These are phyloP conservation scores for Drosophila pegasa DNA, from an alignment of 2,888 invertebrate species.

Conservation along the genomic window DNA sequence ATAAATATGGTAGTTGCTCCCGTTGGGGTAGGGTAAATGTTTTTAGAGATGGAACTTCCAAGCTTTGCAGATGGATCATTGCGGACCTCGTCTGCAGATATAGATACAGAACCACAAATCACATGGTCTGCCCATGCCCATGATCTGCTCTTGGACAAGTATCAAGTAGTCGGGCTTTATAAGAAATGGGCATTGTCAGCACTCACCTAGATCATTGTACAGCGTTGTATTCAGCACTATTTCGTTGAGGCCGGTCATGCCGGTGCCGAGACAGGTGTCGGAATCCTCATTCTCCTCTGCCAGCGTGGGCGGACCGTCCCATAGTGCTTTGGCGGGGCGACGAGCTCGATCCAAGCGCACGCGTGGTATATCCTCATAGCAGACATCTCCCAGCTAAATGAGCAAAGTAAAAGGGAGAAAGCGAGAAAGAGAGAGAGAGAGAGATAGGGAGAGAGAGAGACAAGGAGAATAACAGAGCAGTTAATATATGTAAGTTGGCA, in stretches of 20 bases:
- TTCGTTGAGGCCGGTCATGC: constrained; percentile 81
- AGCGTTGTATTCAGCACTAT: constrained; percentile 84
- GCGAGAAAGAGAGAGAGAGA: not conserved
- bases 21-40: too few relatives aligned
- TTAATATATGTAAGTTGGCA: not conserved
- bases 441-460: not conserved
- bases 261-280: constrained; percentile 74
- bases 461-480: not conserved
- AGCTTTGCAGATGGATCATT: not conserved
- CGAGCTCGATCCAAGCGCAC: constrained; percentile 89
- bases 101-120: not conserved
- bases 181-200: not conserved
- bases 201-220: constrained; percentile 85
- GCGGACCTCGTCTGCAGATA: not conserved
- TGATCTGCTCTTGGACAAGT: not conserved
- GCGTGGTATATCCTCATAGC: constrained; percentile 86
- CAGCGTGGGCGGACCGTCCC: constrained; percentile 87
- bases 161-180: not conserved
- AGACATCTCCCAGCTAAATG: constrained; percentile 83
- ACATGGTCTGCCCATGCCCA: not conserved
- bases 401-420: not conserved
- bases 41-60: too few relatives aligned
- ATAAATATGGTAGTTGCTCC: too few relatives aligned
- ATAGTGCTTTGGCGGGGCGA: constrained; percentile 85
- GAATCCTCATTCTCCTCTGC: constrained; percentile 87